phyloP scores from a whole-genome alignment of 2,888 invertebrate species.

The Idaea biselata region DNA sequence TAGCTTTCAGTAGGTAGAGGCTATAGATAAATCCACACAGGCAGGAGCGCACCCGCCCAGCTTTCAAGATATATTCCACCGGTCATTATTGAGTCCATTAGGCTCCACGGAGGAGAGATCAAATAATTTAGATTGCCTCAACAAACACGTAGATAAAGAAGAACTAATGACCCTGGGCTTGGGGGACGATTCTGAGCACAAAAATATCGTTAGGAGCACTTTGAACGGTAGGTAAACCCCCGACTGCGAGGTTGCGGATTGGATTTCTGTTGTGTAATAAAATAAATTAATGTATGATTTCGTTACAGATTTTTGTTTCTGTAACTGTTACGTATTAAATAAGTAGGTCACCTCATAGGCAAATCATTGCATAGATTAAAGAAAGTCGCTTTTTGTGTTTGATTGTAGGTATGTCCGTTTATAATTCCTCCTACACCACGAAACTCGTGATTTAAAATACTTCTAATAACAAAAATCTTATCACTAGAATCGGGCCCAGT shows the following conservation, averaged over 20 bases:
- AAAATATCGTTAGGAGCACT: not conserved
- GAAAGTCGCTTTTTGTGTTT: no score
- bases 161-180: slow-evolving; percentile 13
- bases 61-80: slow-evolving; percentile 14
- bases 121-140: slow-evolving; percentile 21
- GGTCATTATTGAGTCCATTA: slow-evolving; percentile 23
- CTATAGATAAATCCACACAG: not conserved
- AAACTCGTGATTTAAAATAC: slow-evolving; percentile 8
- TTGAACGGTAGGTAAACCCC: no score
- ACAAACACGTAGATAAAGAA: slow-evolving; percentile 13
- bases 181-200: not conserved
- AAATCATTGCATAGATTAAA: no score
- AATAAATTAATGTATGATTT: no score
- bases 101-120: slow-evolving; percentile 12
- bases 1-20: not conserved
- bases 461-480: slow-evolving; percentile 8
- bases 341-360: no score
- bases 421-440: no score
- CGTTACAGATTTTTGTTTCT: no score
- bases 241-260: no score
- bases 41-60: not conserved
- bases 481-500: not conserved
- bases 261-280: no score
- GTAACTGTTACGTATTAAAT: no score
- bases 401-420: no score